Base-by-base conservation (phyloP, 1,140 invertebrate genomes). In the Pantala flavescens region DNA sequence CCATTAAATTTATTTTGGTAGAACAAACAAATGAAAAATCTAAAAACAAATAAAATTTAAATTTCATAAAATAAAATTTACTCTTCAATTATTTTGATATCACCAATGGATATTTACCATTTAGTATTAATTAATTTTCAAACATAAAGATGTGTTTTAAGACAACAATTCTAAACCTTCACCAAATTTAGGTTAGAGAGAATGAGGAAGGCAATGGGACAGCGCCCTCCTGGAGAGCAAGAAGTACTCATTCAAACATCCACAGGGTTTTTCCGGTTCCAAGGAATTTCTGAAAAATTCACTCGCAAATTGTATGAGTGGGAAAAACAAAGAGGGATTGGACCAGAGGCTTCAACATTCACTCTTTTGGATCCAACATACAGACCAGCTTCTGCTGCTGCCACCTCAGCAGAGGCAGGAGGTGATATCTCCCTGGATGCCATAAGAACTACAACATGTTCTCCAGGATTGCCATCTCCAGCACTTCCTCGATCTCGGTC, bases 271-370 rank as follows among this genome's bases (percentile, higher is more conserved):
- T 91, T 93, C 79, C 86, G 91, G 78, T 93, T 94, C 78, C 89
- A 93, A 84, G 93, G 93, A 0, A 93, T 94, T 76, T 93, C 91
- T 0, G 87, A 92, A 73, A 93, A 93, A 77, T 96, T 95, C 80
- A 94, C 92, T 0, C 89, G 91, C 49, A 95, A 95, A 80, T 84
- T 96, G 0, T 93, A 94, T 80, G 93, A 96, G 81, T 96, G 94
- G 94, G 94, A 96, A 80, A 93, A 93, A 76, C 89, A 91, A 36
- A 84, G 88, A 71, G 92, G 92, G 3, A 93, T 93, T 72, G 89
- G 88, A 0, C 92, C 90, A 0, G 92, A 93, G 81, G 88, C 88
- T 0, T 94, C 92, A 0, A 94, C 92, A 0, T 92, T 93, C 75
- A 90, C 91, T 0, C 80, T 94, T 0, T 82, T 94, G 0, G 87